These are phyloP conservation scores for Sebastes nivosus DNA, from an alignment of 2,797 vertebrate species.

Conservation along the genomic window DNA sequence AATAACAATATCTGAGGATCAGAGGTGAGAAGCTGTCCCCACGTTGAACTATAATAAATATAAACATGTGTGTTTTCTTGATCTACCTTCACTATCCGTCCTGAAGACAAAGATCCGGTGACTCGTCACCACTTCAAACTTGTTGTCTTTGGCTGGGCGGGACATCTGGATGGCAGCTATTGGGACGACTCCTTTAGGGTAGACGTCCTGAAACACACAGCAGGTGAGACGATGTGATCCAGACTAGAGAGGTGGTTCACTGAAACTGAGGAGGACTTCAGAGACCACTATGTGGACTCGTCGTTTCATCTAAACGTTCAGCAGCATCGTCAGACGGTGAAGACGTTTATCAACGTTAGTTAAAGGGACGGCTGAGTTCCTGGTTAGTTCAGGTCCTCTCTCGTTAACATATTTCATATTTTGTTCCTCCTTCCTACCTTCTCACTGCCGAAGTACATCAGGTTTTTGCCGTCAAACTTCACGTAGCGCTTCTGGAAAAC, in stretches of 20 bases:
- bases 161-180: conserved; percentile 92
- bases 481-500: conserved; percentile 97
- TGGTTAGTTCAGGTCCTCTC: neutral
- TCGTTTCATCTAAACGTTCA: too few relatives aligned
- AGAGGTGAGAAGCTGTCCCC: too few relatives aligned
- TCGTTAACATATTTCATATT: neutral
- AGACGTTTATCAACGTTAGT: too few relatives aligned
- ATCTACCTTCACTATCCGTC: conserved; percentile 91
- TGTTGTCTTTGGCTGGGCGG: conserved; percentile 92
- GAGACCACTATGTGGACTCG: neutral
- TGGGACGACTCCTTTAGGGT: conserved; percentile 95
- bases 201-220: conserved; percentile 85
- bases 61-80: too few relatives aligned
- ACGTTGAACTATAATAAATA: too few relatives aligned
- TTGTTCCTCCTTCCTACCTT: conserved; percentile 80
- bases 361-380: too few relatives aligned
- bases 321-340: too few relatives aligned
- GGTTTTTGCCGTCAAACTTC: conserved; percentile 93
- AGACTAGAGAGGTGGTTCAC: neutral
- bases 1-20: too few relatives aligned
- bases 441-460: conserved; percentile 95
- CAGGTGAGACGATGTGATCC: neutral
- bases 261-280: neutral
- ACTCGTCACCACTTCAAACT: conserved; percentile 94
- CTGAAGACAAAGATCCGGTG: conserved; percentile 94